Base-by-base conservation (phyloP, 1,140 invertebrate genomes). In the Oncopodura yosiiana region DNA sequence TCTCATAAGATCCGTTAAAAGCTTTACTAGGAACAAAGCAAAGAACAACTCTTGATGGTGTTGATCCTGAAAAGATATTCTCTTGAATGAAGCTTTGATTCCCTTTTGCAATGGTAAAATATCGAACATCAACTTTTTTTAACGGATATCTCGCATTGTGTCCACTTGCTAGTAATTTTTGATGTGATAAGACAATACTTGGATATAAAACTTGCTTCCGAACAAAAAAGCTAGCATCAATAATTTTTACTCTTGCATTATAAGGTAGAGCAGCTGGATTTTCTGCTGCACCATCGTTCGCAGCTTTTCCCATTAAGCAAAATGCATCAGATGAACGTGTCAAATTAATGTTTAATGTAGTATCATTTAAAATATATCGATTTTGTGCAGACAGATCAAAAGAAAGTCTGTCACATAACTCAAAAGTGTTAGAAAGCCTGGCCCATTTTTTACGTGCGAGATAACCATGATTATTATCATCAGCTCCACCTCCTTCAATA, bases 1-100 rank as follows among this genome's bases (percentile, higher is more conserved):
- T 41, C 16, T 16, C 57, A 24, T 52, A 53, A 57, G 60, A 60
- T 18, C 71, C 70, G 53, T 71, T 72, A 49, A 69, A 73, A 5
- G 68, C 66, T 52, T 54, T 49, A 60, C 70, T 69, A 39, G 65
- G 43, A n/a, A 71, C 66, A 61, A 74, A 70, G 21, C 67, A 67
- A 18, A 70, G 32, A 53, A 71, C 67, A 39, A 71, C 66, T 53
- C 65, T 49, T 61, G 69, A 69, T 2, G 69, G 69, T 48, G 71
- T 42, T 61, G 69, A 67, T 8, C 67, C 34, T 14, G 46, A n/a
- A 42, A 60, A 56, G 18, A 62, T 26, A 38, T 61, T 53, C 27
- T 52, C 43, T 27, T 55, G 53, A 24, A 55, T 32, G 14, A 53
- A 44, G 2, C 52, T 32, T 26, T 48, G 45, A 43, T 36, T 59